A percentile compares a stretch with the other conserved stretches of the same genome.
Conservation (phyloP, 1,140 invertebrate species). For the Euwallacea similis region DNA sequence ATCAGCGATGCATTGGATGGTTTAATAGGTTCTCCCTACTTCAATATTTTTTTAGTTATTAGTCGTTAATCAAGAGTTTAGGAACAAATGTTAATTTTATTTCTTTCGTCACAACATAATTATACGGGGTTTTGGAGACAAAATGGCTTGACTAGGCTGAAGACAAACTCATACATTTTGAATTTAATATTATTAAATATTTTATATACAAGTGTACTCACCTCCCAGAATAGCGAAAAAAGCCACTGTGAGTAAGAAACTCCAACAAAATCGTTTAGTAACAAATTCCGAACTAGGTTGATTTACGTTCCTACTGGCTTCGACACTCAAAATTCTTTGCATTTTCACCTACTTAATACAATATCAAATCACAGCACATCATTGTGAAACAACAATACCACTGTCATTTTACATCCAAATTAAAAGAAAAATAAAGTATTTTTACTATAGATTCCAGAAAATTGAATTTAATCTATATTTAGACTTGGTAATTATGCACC, state of each 20-base stretch:
- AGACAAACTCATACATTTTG: not conserved
- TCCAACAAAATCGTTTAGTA: slow-evolving; percentile 59
- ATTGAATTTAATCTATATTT: not conserved
- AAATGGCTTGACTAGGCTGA: no score
- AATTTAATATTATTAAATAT: not conserved
- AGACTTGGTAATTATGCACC: not conserved
- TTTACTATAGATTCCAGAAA: not conserved
- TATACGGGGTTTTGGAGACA: no score
- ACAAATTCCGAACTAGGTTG: slow-evolving; percentile 54
- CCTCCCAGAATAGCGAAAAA: slow-evolving; percentile 57
- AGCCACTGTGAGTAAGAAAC: slow-evolving; percentile 55
- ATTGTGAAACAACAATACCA: not conserved
- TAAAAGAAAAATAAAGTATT: not conserved
- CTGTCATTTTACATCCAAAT: not conserved
- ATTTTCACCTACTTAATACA: slow-evolving; percentile 27
- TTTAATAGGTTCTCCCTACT: no score
- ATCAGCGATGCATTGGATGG: no score
- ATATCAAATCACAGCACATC: no score
- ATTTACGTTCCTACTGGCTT: slow-evolving; percentile 36
- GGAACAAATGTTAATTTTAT: no score
- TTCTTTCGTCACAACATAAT: no score
- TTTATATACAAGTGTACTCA: slow-evolving; percentile 12
- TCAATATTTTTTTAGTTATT: no score
- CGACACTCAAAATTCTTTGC: slow-evolving; percentile 43
- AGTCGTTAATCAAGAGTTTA: no score